These are phyloP conservation scores for Drosophila elegans DNA, from an alignment of 1,140 invertebrate genomes.

Conservation along the genomic window DNA sequence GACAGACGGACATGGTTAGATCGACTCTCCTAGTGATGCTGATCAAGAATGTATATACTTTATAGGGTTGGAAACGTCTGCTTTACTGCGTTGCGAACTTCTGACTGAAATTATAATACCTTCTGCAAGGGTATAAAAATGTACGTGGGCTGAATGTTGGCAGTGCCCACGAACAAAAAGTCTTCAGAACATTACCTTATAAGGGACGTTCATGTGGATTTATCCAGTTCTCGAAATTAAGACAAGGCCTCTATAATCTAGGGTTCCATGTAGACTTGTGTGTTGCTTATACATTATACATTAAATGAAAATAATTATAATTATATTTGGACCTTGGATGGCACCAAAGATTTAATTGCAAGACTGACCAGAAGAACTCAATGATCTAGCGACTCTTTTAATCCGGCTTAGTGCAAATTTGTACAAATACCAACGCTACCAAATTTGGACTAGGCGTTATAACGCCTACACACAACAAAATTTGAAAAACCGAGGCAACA, in stretches of 20 bases:
- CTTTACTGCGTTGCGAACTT: no score
- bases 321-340: neutral
- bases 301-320: no score
- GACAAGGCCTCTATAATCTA: no score
- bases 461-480: conserved; percentile 16
- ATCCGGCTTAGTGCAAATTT: conserved; percentile 7
- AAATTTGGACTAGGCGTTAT: conserved; percentile 28
- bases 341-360: neutral
- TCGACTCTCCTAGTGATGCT: no score
- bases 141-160: conserved; percentile 3
- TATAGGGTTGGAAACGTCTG: no score
- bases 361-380: neutral
- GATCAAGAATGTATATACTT: no score
- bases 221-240: no score
- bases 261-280: no score
- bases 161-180: conserved; percentile 2
- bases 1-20: no score
- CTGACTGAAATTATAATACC: no score
- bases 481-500: conserved; percentile 29
- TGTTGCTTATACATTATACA: no score
- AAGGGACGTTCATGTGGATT: neutral
- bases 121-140: neutral
- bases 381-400: neutral
- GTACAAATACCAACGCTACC: conserved; percentile 15
- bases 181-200: neutral